phyloP scores from a whole-genome alignment of 2,113 vertebrate species.

The Columbina picui region DNA sequence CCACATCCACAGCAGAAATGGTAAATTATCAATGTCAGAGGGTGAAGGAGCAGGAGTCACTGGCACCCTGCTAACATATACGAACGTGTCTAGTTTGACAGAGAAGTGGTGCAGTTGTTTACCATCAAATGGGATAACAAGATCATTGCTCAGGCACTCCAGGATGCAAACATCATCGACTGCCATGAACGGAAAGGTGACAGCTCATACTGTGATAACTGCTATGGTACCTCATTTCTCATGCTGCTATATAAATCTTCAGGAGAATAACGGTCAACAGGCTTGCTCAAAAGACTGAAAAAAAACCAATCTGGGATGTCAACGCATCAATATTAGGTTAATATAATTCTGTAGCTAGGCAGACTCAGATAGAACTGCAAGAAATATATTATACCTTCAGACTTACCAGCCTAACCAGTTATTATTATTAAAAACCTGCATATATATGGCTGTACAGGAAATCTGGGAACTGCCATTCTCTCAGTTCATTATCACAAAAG shows the following conservation, averaged over 20 bases:
- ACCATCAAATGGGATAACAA: background rate
- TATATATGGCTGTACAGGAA: background rate
- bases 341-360: background rate
- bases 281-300: background rate
- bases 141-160: background rate
- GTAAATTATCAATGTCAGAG: background rate
- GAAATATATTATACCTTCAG: background rate
- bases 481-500: background rate
- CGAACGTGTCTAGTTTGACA: background rate
- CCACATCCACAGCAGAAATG: background rate
- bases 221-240: background rate
- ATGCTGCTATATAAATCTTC: background rate
- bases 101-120: background rate
- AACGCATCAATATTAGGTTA: background rate
- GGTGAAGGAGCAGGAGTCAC: background rate
- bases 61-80: background rate
- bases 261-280: background rate
- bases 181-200: background rate
- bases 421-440: background rate
- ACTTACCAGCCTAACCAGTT: background rate
- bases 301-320: background rate
- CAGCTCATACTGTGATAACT: conserved; percentile 28
- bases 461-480: background rate
- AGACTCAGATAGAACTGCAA: background rate
- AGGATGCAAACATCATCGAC: background rate